Evolutionary conservation across 1,140 invertebrate species (phyloP).

Genomic region (Diabrotica virgifera): DNA sequence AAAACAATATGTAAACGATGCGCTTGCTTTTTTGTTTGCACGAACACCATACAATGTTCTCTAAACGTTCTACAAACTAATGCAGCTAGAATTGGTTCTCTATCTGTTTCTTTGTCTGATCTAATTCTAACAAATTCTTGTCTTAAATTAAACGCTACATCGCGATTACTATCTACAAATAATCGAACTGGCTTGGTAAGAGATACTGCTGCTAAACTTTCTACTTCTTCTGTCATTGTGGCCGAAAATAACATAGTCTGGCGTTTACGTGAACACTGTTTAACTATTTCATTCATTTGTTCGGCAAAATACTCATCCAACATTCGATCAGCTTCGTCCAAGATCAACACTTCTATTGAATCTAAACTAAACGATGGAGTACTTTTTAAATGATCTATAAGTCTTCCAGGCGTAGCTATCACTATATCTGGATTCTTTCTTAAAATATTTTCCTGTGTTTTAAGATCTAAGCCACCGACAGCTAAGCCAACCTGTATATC

Average conservation of each 20-base stretch:
- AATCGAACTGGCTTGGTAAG: slow-evolving; percentile 89
- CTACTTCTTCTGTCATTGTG: slow-evolving; percentile 96
- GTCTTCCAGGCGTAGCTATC: slow-evolving; percentile 94
- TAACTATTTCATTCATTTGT: slow-evolving; percentile 96
- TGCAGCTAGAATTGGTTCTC: slow-evolving; percentile 87
- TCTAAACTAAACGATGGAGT: slow-evolving; percentile 88
- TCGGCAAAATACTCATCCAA: slow-evolving; percentile 97
- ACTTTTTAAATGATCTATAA: slow-evolving; percentile 97
- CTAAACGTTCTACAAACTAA: slow-evolving; percentile 92
- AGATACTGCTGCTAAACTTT: slow-evolving; percentile 78
- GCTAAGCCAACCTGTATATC: slow-evolving; percentile 77
- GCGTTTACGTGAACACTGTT: slow-evolving; percentile 85
- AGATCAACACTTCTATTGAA: slow-evolving; percentile 89
- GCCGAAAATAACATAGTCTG: slow-evolving; percentile 98
- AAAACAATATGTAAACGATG: slow-evolving; percentile 89
- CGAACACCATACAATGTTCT: slow-evolving; percentile 91
- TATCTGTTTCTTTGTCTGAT: slow-evolving; percentile 76
- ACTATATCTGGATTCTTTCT: slow-evolving; percentile 93
- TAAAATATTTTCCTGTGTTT: slow-evolving; percentile 85
- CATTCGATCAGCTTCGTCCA: slow-evolving; percentile 97
- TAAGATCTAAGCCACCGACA: slow-evolving; percentile 91
- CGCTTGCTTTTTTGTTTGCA: slow-evolving; percentile 92
- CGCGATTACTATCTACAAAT: slow-evolving; percentile 93
- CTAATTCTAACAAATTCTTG: slow-evolving; percentile 93
- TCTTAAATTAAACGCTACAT: slow-evolving; percentile 90